These are phyloP conservation scores for Lampris megalopsis DNA, from an alignment of 2,113 vertebrate genomes.

Conservation along the genomic window DNA sequence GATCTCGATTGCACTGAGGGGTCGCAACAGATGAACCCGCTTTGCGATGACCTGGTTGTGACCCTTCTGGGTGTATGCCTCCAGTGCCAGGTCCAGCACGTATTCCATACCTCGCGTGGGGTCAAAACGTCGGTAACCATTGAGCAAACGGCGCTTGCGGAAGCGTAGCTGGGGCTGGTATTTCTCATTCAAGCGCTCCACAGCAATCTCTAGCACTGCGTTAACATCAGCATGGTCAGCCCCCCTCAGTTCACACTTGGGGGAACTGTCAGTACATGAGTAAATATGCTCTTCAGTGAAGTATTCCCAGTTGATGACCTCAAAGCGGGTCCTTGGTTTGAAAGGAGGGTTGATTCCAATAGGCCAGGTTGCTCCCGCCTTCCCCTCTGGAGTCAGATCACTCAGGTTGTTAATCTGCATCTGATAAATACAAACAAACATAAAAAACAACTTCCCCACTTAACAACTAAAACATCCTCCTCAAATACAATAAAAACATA, in stretches of 20 bases:
- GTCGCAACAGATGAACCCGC: conserved; percentile 90
- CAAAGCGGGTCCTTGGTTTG: conserved; percentile 91
- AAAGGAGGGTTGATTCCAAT: conserved; percentile 93
- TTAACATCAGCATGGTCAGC: conserved; percentile 86
- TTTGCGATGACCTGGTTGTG: conserved; percentile 89
- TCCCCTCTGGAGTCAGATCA: conserved; percentile 88
- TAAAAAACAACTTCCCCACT: neutral
- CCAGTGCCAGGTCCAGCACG: conserved; percentile 90
- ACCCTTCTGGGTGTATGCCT: conserved; percentile 91
- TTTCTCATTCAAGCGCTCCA: conserved; percentile 89
- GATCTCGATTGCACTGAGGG: conserved; percentile 92
- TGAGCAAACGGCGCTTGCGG: conserved; percentile 89
- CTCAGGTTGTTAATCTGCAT: conserved; percentile 96
- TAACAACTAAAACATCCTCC: neutral
- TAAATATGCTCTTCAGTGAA: conserved; percentile 96
- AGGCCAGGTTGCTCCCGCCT: conserved; percentile 90
- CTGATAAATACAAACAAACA: conserved; percentile 70
- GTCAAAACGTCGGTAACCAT: conserved; percentile 94
- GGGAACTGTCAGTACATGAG: conserved; percentile 89
- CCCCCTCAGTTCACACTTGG: conserved; percentile 92
- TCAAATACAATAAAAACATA: conserved; percentile 10
- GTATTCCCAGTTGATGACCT: conserved; percentile 97
- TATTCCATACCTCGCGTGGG: conserved; percentile 97
- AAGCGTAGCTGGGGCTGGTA: conserved; percentile 94
- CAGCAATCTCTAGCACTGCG: conserved; percentile 86